Conservation (phyloP, 1,140 invertebrate genomes). For the Sinella curviseta region DNA sequence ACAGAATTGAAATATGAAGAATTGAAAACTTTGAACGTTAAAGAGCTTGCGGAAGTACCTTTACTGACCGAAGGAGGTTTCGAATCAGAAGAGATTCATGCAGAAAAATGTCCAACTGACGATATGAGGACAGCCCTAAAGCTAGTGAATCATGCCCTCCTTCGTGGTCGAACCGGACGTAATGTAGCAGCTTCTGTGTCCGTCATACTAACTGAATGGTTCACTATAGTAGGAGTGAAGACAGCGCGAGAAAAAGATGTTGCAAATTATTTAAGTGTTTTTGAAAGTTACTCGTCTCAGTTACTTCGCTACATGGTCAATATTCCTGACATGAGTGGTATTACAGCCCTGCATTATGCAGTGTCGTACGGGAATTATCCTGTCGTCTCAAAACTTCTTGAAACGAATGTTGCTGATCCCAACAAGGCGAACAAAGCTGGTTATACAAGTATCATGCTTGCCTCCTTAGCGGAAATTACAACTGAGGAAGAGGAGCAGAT, state of each 20-base stretch:
- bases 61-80: too few species aligned
- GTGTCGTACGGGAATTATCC: slow-evolving; percentile 67
- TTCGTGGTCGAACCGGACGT: background rate
- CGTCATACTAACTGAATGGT: background rate
- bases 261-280: background rate
- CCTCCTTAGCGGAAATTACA: slow-evolving; percentile 60
- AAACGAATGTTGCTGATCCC: slow-evolving; percentile 62
- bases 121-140: background rate
- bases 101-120: background rate
- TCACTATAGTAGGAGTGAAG: background rate
- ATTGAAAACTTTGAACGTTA: too few species aligned
- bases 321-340: slow-evolving; percentile 53
- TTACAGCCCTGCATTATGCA: slow-evolving; percentile 70
- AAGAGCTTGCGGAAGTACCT: too few species aligned
- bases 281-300: background rate
- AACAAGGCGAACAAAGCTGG: slow-evolving; percentile 63
- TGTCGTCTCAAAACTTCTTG: slow-evolving; percentile 63
- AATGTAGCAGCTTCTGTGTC: background rate
- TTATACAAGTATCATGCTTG: slow-evolving; percentile 66
- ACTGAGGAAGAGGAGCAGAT: slow-evolving; percentile 58
- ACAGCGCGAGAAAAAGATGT: background rate
- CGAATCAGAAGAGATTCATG: background rate
- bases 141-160: background rate
- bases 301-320: background rate
- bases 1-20: too few species aligned